Evolutionary conservation across 2,888 invertebrate species (phyloP), one percentile per base, ranked within the genome.

Genomic region (Eristalinus aeneus): DNA sequence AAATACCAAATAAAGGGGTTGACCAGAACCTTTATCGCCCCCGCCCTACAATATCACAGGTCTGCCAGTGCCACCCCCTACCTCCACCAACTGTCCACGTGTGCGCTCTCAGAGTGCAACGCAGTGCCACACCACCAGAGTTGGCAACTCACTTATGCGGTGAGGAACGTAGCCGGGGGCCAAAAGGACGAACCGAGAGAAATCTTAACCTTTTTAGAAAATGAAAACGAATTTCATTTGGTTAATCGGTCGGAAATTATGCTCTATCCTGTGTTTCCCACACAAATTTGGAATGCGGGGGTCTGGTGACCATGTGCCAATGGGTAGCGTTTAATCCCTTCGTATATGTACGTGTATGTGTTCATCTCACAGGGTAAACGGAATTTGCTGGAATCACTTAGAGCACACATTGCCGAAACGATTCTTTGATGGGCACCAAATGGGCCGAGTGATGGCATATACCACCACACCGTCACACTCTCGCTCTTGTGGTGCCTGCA

Each of bases 191-290:
- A 27, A 34, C 12, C 22, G 36, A 20, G 63, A 87, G 80, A 80
- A 87, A 83, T 87, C 87, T 74, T 84, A 80, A 71, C 79, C 87
- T 80, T 80, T 87, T 87, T 81, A 80, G 80, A 82, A 86, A 86
- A 86, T 86, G 81, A 86, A 87, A 87, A 80, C 67, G 83, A 88
- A 88, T 81, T 88, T 88, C 88, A 87, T 88, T 86, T 87, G 68
- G 83, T 87, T 88, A 88, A 88, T 88, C 88, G 88, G 77, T 77
- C 87, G 83, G 88, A 88, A 88, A 88, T 88, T 88, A 88, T 87
- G 84, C 71, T 69, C 60, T 80, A 23, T 81, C 67, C 81, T 69
- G 76, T 61, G 39, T 39, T 53, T 31, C 54, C 53, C 23, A 32
- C 22, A 23, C 58, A 22, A 56, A 3, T 20, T 4, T 22, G 16